Evolutionary conservation across 2,113 vertebrate genomes (phyloP).

Genomic region (Odobenus rosmarus): DNA sequence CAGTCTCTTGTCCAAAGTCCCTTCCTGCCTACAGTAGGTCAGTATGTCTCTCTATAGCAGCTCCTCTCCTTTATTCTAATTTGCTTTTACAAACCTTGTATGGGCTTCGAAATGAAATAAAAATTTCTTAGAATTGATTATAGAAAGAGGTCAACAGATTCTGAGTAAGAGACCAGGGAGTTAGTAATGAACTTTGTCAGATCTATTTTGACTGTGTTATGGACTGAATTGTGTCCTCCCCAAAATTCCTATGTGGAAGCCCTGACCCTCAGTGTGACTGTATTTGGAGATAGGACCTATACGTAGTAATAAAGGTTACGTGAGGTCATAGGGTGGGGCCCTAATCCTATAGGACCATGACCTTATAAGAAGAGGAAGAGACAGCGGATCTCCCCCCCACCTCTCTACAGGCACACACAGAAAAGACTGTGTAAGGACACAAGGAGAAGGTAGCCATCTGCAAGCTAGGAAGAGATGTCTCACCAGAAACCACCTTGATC

Average conservation of each 20-base stretch:
- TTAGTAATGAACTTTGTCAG: background rate
- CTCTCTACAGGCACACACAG: background rate
- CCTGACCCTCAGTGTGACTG: background rate
- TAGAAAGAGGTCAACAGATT: background rate
- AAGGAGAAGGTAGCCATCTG: background rate
- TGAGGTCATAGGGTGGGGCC: background rate
- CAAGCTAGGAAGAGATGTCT: background rate
- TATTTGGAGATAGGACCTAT: background rate
- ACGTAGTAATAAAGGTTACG: background rate
- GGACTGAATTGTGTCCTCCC: background rate
- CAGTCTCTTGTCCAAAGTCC: background rate
- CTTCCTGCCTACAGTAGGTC: background rate
- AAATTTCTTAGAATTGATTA: constrained; percentile 5
- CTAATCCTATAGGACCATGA: background rate
- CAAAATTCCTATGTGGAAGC: background rate
- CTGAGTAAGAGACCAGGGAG: background rate
- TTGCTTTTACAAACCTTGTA: background rate
- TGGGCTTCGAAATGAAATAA: constrained; percentile 24
- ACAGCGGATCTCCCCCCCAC: background rate
- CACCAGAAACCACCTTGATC: background rate
- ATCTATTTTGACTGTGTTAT: background rate
- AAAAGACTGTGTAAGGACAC: background rate
- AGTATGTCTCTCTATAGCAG: background rate
- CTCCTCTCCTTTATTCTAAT: constrained; percentile 18
- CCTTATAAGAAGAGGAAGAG: background rate